Percentiles rank a stretch among this genome's conserved stretches.
phyloP scores from a whole-genome alignment of 2,797 vertebrate species.

The Anabacerthia variegaticeps region DNA sequence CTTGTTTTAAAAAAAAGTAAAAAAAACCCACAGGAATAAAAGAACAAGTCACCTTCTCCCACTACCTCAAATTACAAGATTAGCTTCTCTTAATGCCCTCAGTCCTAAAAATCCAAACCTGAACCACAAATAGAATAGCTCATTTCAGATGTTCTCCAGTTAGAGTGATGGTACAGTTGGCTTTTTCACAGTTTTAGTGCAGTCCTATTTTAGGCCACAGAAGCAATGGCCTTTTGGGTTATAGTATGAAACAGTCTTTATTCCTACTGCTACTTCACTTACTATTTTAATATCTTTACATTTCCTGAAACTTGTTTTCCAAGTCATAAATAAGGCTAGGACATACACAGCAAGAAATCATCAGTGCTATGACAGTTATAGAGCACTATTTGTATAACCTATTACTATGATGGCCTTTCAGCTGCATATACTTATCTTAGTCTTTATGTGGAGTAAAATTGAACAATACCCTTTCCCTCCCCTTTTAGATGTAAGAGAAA shows the following conservation, averaged over 20 bases:
- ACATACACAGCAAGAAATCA: not conserved
- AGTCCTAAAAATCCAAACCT: not conserved
- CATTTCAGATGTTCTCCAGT: not conserved
- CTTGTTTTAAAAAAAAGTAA: not conserved
- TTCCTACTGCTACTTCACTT: not conserved
- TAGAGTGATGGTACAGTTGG: not conserved
- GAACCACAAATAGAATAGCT: not conserved
- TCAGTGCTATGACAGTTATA: not conserved
- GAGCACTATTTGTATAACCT: not conserved
- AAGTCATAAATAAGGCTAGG: not conserved
- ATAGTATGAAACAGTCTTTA: not conserved
- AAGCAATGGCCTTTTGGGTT: not conserved
- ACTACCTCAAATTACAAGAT: not conserved
- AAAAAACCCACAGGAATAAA: not conserved
- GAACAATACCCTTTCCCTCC: not conserved
- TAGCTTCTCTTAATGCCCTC: not conserved
- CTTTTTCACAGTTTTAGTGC: not conserved
- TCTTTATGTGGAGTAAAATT: not conserved
- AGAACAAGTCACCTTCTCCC: not conserved
- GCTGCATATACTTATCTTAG: not conserved
- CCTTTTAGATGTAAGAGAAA: not conserved
- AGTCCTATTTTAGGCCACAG: not conserved
- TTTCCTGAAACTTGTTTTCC: slow-evolving; percentile 21
- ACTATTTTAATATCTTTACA: not conserved
- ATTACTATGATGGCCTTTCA: not conserved